Evolutionary conservation across 53 echinoderm and acorn worm genomes (phyloP).

Genomic region (Holothuria leucospilota): DNA sequence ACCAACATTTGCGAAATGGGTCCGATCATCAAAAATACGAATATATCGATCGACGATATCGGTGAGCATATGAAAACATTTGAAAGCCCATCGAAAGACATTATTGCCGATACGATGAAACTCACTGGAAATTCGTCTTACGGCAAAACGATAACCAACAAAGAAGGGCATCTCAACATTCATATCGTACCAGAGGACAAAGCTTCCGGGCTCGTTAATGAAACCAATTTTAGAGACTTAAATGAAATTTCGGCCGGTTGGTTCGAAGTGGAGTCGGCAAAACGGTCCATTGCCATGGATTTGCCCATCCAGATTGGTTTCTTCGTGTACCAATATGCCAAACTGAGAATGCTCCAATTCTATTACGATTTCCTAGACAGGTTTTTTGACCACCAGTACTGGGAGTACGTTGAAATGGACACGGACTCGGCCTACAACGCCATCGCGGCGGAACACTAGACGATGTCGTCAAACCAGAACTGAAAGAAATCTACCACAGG

Average conservation of each 20-base stretch:
- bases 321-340: too few relatives aligned
- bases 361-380: background rate
- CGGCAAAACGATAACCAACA: background rate
- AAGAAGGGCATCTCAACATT: background rate
- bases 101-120: too few relatives aligned
- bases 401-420: too few relatives aligned
- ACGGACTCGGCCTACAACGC: background rate
- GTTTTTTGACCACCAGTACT: background rate
- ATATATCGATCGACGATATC: too few relatives aligned
- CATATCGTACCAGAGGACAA: too few relatives aligned
- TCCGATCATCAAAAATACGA: conserved; percentile 57
- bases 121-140: too few relatives aligned
- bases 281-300: too few relatives aligned
- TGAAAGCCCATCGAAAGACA: conserved; percentile 5
- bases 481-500: too few relatives aligned
- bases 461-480: background rate
- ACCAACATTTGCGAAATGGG: conserved; percentile 58
- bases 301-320: too few relatives aligned
- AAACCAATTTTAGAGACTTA: background rate
- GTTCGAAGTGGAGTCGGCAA: too few relatives aligned
- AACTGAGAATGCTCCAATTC: too few relatives aligned
- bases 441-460: background rate
- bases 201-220: background rate
- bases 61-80: conserved; percentile 57
- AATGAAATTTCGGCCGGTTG: background rate